A percentile compares a stretch with the other conserved stretches of the same genome.
Evolutionary conservation across 35 echinoderm and acorn worm species (phyloP).

Genomic region (Amphiura filiformis): DNA sequence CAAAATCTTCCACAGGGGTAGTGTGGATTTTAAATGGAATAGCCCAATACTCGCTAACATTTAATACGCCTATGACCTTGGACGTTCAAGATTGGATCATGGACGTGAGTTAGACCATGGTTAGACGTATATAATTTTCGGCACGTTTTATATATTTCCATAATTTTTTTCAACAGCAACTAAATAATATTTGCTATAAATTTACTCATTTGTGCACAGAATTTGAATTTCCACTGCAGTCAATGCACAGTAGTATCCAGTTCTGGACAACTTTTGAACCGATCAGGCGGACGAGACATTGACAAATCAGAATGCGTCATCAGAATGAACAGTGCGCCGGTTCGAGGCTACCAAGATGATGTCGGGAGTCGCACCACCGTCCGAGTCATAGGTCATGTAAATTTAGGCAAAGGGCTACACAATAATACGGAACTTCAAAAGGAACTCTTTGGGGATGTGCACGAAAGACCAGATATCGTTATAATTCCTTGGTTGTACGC

Average conservation of each 20-base stretch:
- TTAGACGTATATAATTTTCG: no score
- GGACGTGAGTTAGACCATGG: no score
- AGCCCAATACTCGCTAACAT: no score
- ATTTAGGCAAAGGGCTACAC: conserved; percentile 3
- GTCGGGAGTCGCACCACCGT: conserved; percentile 47
- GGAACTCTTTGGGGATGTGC: neutral
- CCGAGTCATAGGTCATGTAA: conserved; percentile 38
- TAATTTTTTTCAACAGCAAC: no score
- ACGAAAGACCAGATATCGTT: conserved; percentile 33
- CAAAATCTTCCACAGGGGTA: no score
- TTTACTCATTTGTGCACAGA: no score
- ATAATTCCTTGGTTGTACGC: neutral
- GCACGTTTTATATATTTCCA: no score
- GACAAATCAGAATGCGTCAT: conserved; percentile 49
- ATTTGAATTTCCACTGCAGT: conserved; percentile 28
- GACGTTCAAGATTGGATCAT: no score
- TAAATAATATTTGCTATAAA: no score
- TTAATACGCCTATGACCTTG: no score
- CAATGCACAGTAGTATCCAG: conserved; percentile 51
- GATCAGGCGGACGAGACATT: conserved; percentile 28
- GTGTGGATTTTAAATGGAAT: no score
- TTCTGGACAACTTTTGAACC: conserved; percentile 47
- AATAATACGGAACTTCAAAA: conserved; percentile 10
- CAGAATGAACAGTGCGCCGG: conserved; percentile 50
- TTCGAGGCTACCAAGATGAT: conserved; percentile 37